Conservation (phyloP, 2,888 invertebrate genomes). For the Ormyrus nitidulus region DNA sequence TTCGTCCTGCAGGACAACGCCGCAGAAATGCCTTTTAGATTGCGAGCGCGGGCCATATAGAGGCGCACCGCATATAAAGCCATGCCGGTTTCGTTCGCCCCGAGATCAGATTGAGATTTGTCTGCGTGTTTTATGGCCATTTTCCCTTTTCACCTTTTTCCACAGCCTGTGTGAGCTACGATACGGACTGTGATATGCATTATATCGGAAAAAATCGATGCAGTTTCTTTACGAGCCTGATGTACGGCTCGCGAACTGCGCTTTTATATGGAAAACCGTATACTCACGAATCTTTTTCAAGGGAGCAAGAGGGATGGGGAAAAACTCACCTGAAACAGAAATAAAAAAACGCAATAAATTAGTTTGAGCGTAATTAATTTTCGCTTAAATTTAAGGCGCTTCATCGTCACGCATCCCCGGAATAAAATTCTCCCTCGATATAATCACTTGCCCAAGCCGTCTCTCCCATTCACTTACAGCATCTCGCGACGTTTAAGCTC, state of each 20-base stretch:
- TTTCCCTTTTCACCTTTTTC: constrained; percentile 1
- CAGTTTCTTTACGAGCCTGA: no score
- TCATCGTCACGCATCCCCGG: no score
- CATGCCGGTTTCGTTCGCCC: not conserved
- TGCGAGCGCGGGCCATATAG: constrained; percentile 60
- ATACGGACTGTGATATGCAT: no score
- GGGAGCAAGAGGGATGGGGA: no score
- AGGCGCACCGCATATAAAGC: not conserved
- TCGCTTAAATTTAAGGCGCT: no score
- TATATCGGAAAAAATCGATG: no score
- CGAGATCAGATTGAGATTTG: constrained; percentile 71
- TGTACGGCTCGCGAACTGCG: no score
- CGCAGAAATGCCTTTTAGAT: constrained; percentile 73
- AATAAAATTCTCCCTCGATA: not conserved
- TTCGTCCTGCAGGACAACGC: constrained; percentile 69
- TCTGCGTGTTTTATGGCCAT: constrained; percentile 53
- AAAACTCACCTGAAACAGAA: no score
- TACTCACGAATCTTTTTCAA: no score
- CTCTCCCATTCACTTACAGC: constrained; percentile 22
- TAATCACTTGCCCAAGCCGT: constrained; percentile 10
- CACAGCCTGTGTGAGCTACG: not conserved
- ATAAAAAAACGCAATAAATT: no score
- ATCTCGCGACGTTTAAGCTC: constrained; percentile 35
- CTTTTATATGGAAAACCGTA: no score
- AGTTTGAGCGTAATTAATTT: no score